A percentile compares a stretch with the other conserved stretches of the same genome.
Conservation (phyloP, 2,797 vertebrate genomes). For the Notamacropus eugenii region DNA sequence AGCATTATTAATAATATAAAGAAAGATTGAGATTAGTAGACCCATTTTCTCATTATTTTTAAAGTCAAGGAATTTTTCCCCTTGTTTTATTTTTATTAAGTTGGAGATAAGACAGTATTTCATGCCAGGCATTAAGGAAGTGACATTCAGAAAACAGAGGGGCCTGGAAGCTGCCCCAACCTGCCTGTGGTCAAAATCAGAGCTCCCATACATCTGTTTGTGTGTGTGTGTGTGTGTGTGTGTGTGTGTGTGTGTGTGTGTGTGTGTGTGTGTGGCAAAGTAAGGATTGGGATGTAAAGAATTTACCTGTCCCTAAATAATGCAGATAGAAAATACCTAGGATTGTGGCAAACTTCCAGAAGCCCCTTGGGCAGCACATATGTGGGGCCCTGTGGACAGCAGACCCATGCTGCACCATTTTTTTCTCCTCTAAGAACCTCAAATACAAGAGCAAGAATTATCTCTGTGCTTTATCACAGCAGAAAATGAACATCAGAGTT, state of each 20-base stretch:
- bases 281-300: neutral
- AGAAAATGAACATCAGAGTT: constrained; percentile 52
- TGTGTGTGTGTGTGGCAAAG: neutral
- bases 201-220: neutral
- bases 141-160: constrained; percentile 13
- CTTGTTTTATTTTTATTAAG: neutral
- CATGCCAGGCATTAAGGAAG: neutral
- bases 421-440: constrained; percentile 29
- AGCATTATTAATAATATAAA: constrained; percentile 29
- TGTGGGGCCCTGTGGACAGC: neutral
- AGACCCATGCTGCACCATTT: neutral
- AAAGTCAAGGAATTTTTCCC: neutral
- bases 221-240: neutral
- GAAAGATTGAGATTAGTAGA: neutral
- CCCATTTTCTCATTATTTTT: neutral
- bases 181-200: neutral
- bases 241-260: neutral
- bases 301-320: constrained; percentile 26
- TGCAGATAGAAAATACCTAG: neutral
- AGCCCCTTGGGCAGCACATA: neutral
- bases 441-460: neutral
- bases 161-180: neutral
- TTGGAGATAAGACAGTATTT: constrained; percentile 32
- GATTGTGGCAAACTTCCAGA: neutral
- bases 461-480: constrained; percentile 37